Conservation (phyloP, 2,797 vertebrate species). For the Poecilia gillii region DNA sequence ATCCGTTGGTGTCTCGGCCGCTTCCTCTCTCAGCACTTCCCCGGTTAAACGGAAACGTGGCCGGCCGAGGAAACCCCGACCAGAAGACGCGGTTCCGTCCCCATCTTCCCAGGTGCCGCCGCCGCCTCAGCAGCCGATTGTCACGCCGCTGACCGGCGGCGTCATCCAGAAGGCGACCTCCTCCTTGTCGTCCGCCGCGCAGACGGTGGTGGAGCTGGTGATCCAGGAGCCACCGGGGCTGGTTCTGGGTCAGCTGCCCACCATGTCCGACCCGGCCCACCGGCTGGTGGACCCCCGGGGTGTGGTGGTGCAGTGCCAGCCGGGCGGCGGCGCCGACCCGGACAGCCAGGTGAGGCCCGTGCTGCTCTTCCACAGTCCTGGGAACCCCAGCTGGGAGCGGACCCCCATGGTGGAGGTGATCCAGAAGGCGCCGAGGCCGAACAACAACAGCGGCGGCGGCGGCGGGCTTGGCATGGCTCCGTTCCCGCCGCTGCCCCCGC, state of each 20-base stretch:
- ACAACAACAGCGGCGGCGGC: slow-evolving; percentile 39
- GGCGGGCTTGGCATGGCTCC: background rate
- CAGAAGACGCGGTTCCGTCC: slow-evolving; percentile 62
- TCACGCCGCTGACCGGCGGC: slow-evolving; percentile 60
- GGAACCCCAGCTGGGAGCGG: slow-evolving; percentile 65
- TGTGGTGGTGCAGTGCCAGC: slow-evolving; percentile 69
- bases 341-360: slow-evolving; percentile 52
- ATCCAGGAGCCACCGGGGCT: slow-evolving; percentile 75
- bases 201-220: slow-evolving; percentile 77
- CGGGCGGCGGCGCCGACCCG: background rate
- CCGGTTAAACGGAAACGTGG: slow-evolving; percentile 84
- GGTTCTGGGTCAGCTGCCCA: slow-evolving; percentile 68
- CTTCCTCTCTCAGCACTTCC: slow-evolving; percentile 12
- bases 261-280: slow-evolving; percentile 44
- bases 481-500: slow-evolving; percentile 39
- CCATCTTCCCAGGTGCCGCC: slow-evolving; percentile 18
- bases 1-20: background rate
- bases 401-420: slow-evolving; percentile 81
- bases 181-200: slow-evolving; percentile 37
- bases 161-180: slow-evolving; percentile 77
- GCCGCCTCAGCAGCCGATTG: slow-evolving; percentile 24
- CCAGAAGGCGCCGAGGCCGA: slow-evolving; percentile 72
- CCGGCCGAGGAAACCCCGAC: slow-evolving; percentile 82
- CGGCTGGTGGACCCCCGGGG: slow-evolving; percentile 58
- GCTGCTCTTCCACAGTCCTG: slow-evolving; percentile 62